Evolutionary conservation across 1,140 invertebrate species (phyloP).

Genomic region (Cydia amplana): DNA sequence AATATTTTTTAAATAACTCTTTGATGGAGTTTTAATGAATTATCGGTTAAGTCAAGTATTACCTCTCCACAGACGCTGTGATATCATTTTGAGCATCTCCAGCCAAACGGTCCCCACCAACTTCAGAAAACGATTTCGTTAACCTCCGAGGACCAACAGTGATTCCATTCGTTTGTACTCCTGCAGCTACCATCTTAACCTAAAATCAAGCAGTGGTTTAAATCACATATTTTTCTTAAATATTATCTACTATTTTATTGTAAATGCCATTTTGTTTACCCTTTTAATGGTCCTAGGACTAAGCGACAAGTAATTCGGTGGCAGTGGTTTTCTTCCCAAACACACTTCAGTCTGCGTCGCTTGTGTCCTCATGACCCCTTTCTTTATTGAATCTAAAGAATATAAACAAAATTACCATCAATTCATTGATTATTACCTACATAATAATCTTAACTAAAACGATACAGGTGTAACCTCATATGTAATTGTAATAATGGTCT

Average conservation of each 20-base stretch:
- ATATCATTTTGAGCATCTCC: constrained; percentile 61
- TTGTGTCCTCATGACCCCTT: constrained; percentile 93
- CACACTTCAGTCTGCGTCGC: constrained; percentile 94
- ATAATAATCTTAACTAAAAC: constrained; percentile 10
- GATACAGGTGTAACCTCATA: not conserved
- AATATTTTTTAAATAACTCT: constrained; percentile 20
- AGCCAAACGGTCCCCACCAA: constrained; percentile 79
- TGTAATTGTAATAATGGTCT: not conserved
- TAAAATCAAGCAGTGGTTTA: constrained; percentile 51
- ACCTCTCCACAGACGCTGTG: constrained; percentile 64
- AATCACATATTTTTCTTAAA: not conserved
- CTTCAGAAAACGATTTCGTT: constrained; percentile 92
- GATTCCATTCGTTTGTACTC: constrained; percentile 91
- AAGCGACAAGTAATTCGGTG: constrained; percentile 86
- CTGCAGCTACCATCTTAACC: constrained; percentile 93
- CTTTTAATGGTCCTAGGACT: constrained; percentile 86
- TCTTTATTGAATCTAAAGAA: constrained; percentile 87
- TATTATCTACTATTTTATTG: constrained; percentile 23
- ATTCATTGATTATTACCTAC: constrained; percentile 3
- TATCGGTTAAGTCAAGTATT: constrained; percentile 22
- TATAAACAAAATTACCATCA: constrained; percentile 31
- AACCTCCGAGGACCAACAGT: constrained; percentile 83
- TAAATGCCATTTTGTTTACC: constrained; percentile 70
- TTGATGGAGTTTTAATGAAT: constrained; percentile 5
- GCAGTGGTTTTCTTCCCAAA: constrained; percentile 83